phyloP scores from a whole-genome alignment of 2,888 invertebrate genomes.

The Stegophylla sp. region DNA sequence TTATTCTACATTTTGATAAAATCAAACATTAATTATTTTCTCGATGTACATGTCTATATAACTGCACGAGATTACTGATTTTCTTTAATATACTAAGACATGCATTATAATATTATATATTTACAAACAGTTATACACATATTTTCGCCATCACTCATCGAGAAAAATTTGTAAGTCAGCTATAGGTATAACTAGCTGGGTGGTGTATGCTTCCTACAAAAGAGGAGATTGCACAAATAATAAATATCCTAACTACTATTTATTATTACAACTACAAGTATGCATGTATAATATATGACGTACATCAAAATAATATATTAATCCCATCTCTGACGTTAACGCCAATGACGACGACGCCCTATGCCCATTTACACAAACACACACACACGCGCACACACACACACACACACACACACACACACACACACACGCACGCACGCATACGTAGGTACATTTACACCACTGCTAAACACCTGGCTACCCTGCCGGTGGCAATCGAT shows the following conservation, averaged over 20 bases:
- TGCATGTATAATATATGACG: not conserved
- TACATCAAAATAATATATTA: conserved; percentile 17
- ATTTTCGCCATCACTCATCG: too few species aligned
- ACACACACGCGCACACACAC: not conserved
- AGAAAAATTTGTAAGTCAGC: too few species aligned
- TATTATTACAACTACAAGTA: not conserved
- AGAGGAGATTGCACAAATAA: not conserved
- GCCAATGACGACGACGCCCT: conserved; percentile 24
- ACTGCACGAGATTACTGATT: too few species aligned
- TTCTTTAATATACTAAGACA: too few species aligned
- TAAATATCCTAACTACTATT: not conserved
- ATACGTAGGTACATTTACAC: conserved; percentile 15
- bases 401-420: not conserved
- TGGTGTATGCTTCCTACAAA: too few species aligned
- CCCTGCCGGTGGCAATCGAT: conserved; percentile 44
- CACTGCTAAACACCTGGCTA: conserved; percentile 52
- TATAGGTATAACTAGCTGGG: too few species aligned
- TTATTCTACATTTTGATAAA: too few species aligned
- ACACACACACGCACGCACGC: not conserved
- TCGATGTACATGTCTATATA: too few species aligned
- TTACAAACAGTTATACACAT: too few species aligned
- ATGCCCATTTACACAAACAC: not conserved
- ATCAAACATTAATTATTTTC: too few species aligned
- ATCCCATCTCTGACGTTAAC: conserved; percentile 50
- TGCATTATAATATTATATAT: too few species aligned